Evolutionary conservation across 2,888 invertebrate genomes (phyloP).

Genomic region (Peribatodes rhomboidaria): DNA sequence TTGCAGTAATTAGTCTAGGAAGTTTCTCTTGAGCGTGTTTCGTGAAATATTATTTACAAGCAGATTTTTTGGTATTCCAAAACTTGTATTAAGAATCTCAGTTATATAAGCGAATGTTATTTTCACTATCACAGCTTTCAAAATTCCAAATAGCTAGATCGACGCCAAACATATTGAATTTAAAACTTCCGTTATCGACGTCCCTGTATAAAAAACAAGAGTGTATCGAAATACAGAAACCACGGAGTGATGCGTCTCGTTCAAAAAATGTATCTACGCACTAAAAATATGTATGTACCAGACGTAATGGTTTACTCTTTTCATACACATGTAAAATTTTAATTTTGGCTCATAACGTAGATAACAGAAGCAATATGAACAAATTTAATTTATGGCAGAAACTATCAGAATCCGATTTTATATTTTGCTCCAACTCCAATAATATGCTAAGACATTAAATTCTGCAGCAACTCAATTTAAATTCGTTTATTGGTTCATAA

Average conservation of each 20-base stretch:
- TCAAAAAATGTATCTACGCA: neutral
- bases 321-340: too few relatives aligned
- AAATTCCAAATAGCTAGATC: constrained; percentile 20
- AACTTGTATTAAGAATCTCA: neutral
- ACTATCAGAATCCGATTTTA: neutral
- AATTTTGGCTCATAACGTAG: neutral
- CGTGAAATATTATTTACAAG: neutral
- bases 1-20: neutral
- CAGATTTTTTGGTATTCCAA: constrained; percentile 4
- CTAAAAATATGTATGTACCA: neutral
- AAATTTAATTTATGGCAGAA: neutral
- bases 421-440: too few relatives aligned
- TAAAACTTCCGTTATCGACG: constrained; percentile 30
- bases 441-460: neutral
- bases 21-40: neutral
- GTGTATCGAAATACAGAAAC: constrained; percentile 12
- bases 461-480: neutral
- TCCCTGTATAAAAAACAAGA: constrained; percentile 21
- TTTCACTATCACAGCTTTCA: constrained; percentile 13
- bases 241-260: constrained; percentile 1
- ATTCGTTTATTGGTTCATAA: neutral
- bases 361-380: neutral
- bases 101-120: constrained; percentile 14
- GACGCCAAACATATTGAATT: constrained; percentile 30
- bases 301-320: too few relatives aligned